Conservation (phyloP, 2,888 invertebrate genomes). For the Mesorhabditis spiculigera region DNA sequence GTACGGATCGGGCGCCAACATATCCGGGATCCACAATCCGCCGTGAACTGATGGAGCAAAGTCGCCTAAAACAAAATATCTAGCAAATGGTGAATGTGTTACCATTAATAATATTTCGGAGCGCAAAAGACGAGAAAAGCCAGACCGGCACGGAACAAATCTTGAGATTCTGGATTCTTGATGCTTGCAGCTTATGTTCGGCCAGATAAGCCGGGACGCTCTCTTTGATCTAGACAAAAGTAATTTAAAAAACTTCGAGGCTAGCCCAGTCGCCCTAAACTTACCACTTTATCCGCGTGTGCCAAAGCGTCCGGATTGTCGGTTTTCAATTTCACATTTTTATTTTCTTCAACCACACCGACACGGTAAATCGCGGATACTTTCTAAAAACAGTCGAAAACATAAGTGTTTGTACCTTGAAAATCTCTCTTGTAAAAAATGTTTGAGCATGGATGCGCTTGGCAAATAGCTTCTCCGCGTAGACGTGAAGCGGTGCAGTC, state of each 20-base stretch:
- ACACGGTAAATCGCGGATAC: not conserved
- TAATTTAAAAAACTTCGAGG: slow-evolving; percentile 7
- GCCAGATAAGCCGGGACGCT: slow-evolving; percentile 30
- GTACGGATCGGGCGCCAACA: slow-evolving; percentile 50
- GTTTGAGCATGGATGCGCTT: slow-evolving; percentile 47
- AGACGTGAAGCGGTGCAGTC: slow-evolving; percentile 48
- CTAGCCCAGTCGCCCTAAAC: not conserved
- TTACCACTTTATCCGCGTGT: slow-evolving; percentile 24
- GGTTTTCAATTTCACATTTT: slow-evolving; percentile 13
- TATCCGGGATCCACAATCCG: slow-evolving; percentile 43
- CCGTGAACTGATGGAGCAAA: slow-evolving; percentile 46
- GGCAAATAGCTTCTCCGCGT: slow-evolving; percentile 49
- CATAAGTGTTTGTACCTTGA: slow-evolving; percentile 29
- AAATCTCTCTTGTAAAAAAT: slow-evolving; percentile 38
- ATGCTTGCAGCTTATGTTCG: slow-evolving; percentile 40
- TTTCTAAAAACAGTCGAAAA: slow-evolving; percentile 7
- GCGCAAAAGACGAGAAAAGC: slow-evolving; percentile 54
- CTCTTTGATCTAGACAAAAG: slow-evolving; percentile 23
- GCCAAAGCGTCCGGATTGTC: slow-evolving; percentile 17
- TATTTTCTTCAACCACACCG: not conserved
- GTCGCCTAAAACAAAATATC: slow-evolving; percentile 35
- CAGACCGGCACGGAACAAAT: slow-evolving; percentile 51
- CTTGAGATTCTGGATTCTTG: slow-evolving; percentile 51
- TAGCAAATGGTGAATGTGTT: slow-evolving; percentile 6
- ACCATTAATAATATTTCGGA: slow-evolving; percentile 46